Conservation (phyloP, 2,888 invertebrate genomes). For the Emesis furor region DNA sequence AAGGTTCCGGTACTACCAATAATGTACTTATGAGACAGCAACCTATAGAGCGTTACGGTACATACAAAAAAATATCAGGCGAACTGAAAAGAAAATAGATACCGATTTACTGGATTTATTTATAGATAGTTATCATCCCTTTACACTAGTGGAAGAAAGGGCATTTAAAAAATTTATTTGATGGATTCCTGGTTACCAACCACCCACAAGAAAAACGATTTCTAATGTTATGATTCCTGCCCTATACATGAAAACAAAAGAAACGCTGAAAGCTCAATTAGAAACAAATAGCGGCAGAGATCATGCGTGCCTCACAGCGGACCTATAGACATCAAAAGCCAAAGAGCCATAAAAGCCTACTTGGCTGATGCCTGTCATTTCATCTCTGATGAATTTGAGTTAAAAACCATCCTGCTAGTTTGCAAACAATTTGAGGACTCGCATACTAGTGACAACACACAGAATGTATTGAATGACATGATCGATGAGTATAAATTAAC, state of each 20-base stretch:
- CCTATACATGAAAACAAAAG: constrained; percentile 24
- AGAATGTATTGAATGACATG: neutral
- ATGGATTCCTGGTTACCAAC: constrained; percentile 72
- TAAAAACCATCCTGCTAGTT: neutral
- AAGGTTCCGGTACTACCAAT: too few relatives aligned
- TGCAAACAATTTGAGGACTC: neutral
- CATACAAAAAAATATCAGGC: constrained; percentile 5
- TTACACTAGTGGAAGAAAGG: constrained; percentile 73
- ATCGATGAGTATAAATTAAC: neutral
- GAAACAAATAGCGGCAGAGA: too few relatives aligned
- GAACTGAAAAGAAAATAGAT: constrained; percentile 43
- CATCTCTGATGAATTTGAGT: neutral
- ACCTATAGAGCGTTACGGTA: neutral
- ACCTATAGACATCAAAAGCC: neutral
- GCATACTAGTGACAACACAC: constrained; percentile 25
- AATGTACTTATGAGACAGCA: too few relatives aligned
- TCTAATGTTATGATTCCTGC: constrained; percentile 47
- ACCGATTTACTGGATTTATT: constrained; percentile 50
- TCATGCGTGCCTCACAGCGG: too few relatives aligned
- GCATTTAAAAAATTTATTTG: constrained; percentile 64
- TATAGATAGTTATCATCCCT: constrained; percentile 64
- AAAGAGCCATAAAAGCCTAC: neutral
- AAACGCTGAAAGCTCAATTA: neutral
- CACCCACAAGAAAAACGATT: constrained; percentile 70
- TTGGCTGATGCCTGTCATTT: neutral